phyloP scores from a whole-genome alignment of 1,140 invertebrate species.

The Papilio aristodemus region DNA sequence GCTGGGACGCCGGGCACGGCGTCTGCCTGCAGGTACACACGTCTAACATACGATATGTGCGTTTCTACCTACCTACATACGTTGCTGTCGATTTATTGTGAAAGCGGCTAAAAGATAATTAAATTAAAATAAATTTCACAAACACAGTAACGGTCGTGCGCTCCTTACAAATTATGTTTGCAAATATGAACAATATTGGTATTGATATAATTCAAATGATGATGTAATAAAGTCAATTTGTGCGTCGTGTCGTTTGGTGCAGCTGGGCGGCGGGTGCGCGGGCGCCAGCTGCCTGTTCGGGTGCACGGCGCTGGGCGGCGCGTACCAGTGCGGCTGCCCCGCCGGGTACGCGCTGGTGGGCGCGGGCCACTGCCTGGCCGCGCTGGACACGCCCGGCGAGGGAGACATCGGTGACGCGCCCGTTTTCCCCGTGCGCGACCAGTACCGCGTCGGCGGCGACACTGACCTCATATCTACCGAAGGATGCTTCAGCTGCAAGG shows the following conservation, averaged over 20 bases:
- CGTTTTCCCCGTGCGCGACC: constrained; percentile 82
- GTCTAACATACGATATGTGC: too few species aligned
- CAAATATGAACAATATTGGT: too few species aligned
- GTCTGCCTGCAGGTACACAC: constrained; percentile 85
- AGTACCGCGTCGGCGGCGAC: constrained; percentile 71
- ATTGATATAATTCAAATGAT: too few species aligned
- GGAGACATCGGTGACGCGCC: constrained; percentile 86
- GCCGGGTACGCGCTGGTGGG: constrained; percentile 89
- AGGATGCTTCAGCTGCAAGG: constrained; percentile 94
- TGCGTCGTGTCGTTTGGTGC: neutral
- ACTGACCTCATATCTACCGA: constrained; percentile 91
- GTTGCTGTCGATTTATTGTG: too few species aligned
- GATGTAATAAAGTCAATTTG: neutral
- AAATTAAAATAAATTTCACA: too few species aligned
- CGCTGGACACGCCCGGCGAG: constrained; percentile 84
- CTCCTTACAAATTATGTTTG: too few species aligned
- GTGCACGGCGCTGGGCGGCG: constrained; percentile 83
- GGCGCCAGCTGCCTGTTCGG: constrained; percentile 89
- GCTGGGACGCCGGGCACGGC: constrained; percentile 84
- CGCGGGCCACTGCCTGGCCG: constrained; percentile 90
- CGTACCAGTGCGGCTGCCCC: constrained; percentile 90
- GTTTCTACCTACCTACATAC: too few species aligned
- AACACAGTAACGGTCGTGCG: too few species aligned
- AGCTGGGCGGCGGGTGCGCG: constrained; percentile 85
- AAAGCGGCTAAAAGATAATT: too few species aligned